These are phyloP conservation scores for Elephas maximus DNA, from an alignment of 2,113 vertebrate genomes.

Conservation along the genomic window DNA sequence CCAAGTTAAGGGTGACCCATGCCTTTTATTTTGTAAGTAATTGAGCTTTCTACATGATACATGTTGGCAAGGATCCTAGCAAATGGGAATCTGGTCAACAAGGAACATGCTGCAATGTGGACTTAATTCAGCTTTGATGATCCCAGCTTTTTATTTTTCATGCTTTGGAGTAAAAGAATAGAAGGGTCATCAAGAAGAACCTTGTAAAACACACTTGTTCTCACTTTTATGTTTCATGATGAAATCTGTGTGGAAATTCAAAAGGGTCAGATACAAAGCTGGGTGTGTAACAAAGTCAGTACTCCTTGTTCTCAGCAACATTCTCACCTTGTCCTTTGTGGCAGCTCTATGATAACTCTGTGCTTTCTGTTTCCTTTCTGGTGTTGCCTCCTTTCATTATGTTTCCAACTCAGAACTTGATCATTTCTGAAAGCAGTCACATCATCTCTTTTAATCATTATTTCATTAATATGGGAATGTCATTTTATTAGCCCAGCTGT, in stretches of 20 bases:
- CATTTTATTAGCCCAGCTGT: background rate
- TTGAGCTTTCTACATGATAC: background rate
- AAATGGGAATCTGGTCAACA: background rate
- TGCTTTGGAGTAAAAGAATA: constrained; percentile 23
- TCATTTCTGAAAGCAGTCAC: constrained; percentile 37
- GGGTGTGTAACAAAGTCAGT: background rate
- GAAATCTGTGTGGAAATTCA: constrained; percentile 25
- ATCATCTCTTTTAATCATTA: background rate
- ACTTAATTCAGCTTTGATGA: background rate
- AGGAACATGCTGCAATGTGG: constrained; percentile 36
- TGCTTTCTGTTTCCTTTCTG: constrained; percentile 1
- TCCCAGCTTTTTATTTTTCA: constrained; percentile 27
- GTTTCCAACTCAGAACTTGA: background rate
- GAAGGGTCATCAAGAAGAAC: constrained; percentile 30
- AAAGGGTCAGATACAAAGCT: constrained; percentile 19
- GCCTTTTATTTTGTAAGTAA: constrained; percentile 16
- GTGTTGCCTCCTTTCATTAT: background rate
- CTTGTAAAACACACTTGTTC: constrained; percentile 36
- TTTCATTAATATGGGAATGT: background rate
- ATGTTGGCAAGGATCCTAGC: background rate
- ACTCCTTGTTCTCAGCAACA: background rate
- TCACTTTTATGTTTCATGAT: constrained; percentile 48
- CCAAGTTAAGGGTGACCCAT: background rate
- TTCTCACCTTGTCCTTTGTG: background rate
- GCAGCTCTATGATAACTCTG: background rate